Percentiles rank a stretch among this genome's conserved stretches.
Evolutionary conservation across 2,888 invertebrate species (phyloP).

Genomic region (Ochropleura leucogaster): DNA sequence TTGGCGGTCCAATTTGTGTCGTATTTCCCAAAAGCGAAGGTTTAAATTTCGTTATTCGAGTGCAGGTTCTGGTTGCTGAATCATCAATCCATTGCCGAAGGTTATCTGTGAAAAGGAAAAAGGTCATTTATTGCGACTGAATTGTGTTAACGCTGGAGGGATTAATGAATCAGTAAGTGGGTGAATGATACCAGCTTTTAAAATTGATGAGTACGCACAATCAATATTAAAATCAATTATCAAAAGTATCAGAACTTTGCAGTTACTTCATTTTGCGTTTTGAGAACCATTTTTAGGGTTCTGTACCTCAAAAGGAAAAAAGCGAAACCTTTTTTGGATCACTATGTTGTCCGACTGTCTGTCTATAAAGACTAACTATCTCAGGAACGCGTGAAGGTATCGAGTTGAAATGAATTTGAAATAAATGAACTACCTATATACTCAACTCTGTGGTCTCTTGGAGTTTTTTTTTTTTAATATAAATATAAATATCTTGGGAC

Average conservation of each 20-base stretch:
- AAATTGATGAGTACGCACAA: not conserved
- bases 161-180: not conserved
- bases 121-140: constrained; percentile 19
- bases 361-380: no score
- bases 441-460: no score
- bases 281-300: no score
- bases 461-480: no score
- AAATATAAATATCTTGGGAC: no score
- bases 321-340: no score
- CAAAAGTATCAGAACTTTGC: not conserved
- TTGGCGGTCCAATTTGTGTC: constrained; percentile 30
- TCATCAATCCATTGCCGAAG: constrained; percentile 55
- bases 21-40: constrained; percentile 8
- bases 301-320: no score
- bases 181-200: not conserved
- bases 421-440: no score
- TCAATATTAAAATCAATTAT: not conserved
- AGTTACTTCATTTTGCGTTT: not conserved
- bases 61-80: constrained; percentile 5
- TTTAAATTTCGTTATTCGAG: constrained; percentile 11
- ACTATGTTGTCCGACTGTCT: no score
- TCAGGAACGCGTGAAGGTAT: no score
- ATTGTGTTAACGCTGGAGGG: not conserved
- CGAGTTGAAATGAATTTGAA: no score
- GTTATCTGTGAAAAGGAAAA: constrained; percentile 47